phyloP scores from a whole-genome alignment of 2,113 vertebrate genomes.

The Peromyscus polionotus region DNA sequence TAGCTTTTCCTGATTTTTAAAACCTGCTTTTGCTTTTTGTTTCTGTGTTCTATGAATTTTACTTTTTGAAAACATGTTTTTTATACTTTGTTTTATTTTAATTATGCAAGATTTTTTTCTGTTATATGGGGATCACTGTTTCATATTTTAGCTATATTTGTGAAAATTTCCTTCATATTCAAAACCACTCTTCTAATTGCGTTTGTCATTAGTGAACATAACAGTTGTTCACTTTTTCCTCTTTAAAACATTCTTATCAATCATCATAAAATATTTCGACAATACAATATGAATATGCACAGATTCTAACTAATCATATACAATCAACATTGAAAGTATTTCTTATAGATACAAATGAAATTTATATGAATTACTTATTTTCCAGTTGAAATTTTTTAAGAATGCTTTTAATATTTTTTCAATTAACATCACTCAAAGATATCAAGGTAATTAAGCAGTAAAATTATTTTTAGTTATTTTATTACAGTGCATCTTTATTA shows the following conservation, averaged over 20 bases:
- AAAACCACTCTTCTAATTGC: background rate
- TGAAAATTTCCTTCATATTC: conserved; percentile 48
- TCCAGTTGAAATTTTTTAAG: background rate
- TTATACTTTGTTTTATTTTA: conserved; percentile 30
- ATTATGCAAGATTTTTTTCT: background rate
- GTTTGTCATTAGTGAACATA: conserved; percentile 20
- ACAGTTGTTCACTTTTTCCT: background rate
- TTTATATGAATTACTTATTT: background rate
- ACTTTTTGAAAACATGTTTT: background rate
- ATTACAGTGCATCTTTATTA: background rate
- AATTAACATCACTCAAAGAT: conserved; percentile 40
- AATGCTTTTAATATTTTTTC: background rate
- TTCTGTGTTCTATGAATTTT: background rate
- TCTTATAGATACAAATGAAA: background rate
- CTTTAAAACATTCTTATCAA: conserved; percentile 45
- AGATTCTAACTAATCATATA: background rate
- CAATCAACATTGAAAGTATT: background rate
- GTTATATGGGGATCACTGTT: background rate
- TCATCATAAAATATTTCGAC: conserved; percentile 50
- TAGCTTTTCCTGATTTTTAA: background rate
- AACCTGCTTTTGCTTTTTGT: background rate
- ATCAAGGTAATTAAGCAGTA: background rate
- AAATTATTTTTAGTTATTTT: conserved; percentile 33
- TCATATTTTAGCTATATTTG: background rate
- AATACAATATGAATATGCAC: background rate